phyloP scores from a whole-genome alignment of 2,797 vertebrate species.

The Karalla daura region DNA sequence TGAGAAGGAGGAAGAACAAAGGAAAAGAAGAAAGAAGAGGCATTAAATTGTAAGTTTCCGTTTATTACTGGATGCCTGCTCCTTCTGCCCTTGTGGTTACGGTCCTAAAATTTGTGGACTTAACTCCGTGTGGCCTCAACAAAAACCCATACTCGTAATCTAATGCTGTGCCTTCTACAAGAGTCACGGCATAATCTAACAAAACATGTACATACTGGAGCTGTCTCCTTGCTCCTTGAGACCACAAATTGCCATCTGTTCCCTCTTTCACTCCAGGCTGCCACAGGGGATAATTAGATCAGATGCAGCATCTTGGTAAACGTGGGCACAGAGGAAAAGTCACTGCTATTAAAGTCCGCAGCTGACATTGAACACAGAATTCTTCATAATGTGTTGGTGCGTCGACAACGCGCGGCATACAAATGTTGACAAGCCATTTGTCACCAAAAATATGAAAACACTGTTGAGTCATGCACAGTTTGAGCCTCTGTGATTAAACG shows the following conservation, averaged over 20 bases:
- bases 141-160: constrained; percentile 3
- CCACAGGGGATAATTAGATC: constrained; percentile 48
- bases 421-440: not conserved
- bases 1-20: no score
- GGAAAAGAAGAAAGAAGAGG: not conserved
- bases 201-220: constrained; percentile 24
- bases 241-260: constrained; percentile 51
- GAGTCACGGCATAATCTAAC: constrained; percentile 12
- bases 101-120: no score
- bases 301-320: constrained; percentile 23
- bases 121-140: not conserved
- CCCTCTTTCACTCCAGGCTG: constrained; percentile 12
- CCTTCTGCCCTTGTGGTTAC: no score
- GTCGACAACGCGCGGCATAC: not conserved
- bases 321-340: constrained; percentile 24
- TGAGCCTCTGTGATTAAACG: not conserved
- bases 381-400: constrained; percentile 9
- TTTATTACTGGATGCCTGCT: no score
- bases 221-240: constrained; percentile 15
- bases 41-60: no score
- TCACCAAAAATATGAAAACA: not conserved
- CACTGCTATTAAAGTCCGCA: constrained; percentile 13
- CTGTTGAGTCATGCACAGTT: not conserved
- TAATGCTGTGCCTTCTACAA: not conserved
- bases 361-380: constrained; percentile 45